These are phyloP conservation scores for Tribolium madens DNA, from an alignment of 1,140 invertebrate species.

Conservation along the genomic window DNA sequence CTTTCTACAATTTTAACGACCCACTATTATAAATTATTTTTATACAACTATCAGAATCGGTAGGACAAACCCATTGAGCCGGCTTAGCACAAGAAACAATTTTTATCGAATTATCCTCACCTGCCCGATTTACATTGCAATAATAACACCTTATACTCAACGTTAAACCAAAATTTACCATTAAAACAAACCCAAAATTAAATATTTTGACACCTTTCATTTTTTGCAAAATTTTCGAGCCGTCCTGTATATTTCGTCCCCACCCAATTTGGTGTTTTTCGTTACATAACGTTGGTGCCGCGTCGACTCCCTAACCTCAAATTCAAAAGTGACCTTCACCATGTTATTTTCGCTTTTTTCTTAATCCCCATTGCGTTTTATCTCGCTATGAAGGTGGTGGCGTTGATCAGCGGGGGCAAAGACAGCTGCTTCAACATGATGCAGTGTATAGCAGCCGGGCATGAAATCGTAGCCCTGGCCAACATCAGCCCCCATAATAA, in stretches of 20 bases:
- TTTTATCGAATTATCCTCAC: not conserved
- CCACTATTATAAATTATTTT: not conserved
- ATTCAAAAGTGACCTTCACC: slow-evolving; percentile 39
- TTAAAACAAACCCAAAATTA: not conserved
- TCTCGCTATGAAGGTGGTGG: slow-evolving; percentile 84
- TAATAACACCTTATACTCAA: not conserved
- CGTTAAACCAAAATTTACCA: not conserved
- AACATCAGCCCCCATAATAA: slow-evolving; percentile 91
- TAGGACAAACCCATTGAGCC: not conserved
- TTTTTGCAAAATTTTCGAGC: not conserved
- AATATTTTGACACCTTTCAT: not conserved
- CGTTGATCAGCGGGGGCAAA: slow-evolving; percentile 96
- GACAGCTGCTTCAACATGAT: slow-evolving; percentile 99
- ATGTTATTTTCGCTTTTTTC: slow-evolving; percentile 25
- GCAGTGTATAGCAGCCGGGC: slow-evolving; percentile 95
- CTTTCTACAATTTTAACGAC: not conserved
- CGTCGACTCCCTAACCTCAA: slow-evolving; percentile 12
- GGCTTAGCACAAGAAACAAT: not conserved
- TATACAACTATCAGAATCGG: not conserved
- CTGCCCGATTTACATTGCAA: not conserved
- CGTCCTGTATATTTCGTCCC: no score
- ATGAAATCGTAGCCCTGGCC: slow-evolving; percentile 95
- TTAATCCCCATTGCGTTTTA: not conserved
- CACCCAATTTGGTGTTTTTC: not conserved
- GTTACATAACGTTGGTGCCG: not conserved